Conservation (phyloP, 2,888 invertebrate genomes). For the Hesperia comma region DNA sequence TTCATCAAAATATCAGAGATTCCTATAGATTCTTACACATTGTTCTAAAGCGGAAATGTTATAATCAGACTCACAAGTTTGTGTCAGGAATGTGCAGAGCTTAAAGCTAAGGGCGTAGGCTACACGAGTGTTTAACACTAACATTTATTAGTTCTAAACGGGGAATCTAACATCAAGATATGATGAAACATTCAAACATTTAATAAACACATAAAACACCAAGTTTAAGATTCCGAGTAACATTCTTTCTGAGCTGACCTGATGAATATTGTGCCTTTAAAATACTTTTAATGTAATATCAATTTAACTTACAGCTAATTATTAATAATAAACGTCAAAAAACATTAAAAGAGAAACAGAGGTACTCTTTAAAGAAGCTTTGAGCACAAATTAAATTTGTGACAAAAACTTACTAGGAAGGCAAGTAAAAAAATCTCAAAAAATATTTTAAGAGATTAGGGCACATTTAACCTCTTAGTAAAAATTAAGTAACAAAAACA, state of each 20-base stretch:
- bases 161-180: slow-evolving; percentile 61
- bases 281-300: slow-evolving; percentile 38
- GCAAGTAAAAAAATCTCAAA: slow-evolving; percentile 41
- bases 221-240: slow-evolving; percentile 69
- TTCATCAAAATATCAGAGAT: slow-evolving; percentile 79
- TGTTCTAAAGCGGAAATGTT: slow-evolving; percentile 78
- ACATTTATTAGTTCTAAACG: slow-evolving; percentile 56
- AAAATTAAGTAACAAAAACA: slow-evolving; percentile 41
- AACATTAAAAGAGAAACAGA: slow-evolving; percentile 22
- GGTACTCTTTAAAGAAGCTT: slow-evolving; percentile 17
- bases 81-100: slow-evolving; percentile 79
- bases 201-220: slow-evolving; percentile 63
- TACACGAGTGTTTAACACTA: slow-evolving; percentile 67
- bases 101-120: slow-evolving; percentile 69
- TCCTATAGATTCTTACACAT: slow-evolving; percentile 72
- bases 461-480: slow-evolving; percentile 64
- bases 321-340: slow-evolving; percentile 27
- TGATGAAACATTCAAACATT: slow-evolving; percentile 60
- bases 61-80: slow-evolving; percentile 77
- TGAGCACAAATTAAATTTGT: slow-evolving; percentile 36
- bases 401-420: slow-evolving; percentile 26
- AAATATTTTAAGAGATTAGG: slow-evolving; percentile 54
- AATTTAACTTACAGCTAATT: slow-evolving; percentile 33
- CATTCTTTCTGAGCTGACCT: slow-evolving; percentile 82
- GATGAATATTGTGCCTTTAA: slow-evolving; percentile 78